phyloP scores from a whole-genome alignment of 2,888 invertebrate species.

The Melieria crassipennis region DNA sequence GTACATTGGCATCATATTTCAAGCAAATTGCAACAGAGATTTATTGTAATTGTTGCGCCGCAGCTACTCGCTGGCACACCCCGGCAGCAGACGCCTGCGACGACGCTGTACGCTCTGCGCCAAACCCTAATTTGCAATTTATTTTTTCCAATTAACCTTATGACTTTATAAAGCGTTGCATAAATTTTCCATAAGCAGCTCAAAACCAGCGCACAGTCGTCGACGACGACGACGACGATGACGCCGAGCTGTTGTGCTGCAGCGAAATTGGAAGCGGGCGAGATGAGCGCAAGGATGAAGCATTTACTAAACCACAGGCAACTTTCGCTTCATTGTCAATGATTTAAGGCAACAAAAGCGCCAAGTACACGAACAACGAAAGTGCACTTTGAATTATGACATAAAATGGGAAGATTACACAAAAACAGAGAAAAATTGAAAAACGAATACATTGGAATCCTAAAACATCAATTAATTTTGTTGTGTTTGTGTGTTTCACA shows the following conservation, averaged over 20 bases:
- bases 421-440: not conserved
- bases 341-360: not conserved
- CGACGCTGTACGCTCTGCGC: not conserved
- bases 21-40: conserved; percentile 58
- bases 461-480: too few relatives aligned
- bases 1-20: conserved; percentile 54
- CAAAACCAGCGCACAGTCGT: conserved; percentile 5
- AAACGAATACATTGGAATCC: not conserved
- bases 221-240: not conserved
- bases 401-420: too few relatives aligned
- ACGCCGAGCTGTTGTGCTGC: too few relatives aligned
- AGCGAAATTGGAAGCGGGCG: not conserved
- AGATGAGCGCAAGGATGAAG: not conserved
- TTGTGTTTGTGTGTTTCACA: too few relatives aligned
- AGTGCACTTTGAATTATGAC: too few relatives aligned
- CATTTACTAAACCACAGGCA: not conserved
- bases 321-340: not conserved
- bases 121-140: conserved; percentile 55
- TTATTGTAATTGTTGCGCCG: conserved; percentile 54
- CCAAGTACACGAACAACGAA: not conserved
- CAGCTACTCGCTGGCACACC: not conserved
- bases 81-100: not conserved
- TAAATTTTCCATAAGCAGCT: conserved; percentile 50
- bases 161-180: conserved; percentile 57
- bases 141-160: conserved; percentile 59